phyloP scores from a whole-genome alignment of 2,113 vertebrate species.

The Sander lucioperca region DNA sequence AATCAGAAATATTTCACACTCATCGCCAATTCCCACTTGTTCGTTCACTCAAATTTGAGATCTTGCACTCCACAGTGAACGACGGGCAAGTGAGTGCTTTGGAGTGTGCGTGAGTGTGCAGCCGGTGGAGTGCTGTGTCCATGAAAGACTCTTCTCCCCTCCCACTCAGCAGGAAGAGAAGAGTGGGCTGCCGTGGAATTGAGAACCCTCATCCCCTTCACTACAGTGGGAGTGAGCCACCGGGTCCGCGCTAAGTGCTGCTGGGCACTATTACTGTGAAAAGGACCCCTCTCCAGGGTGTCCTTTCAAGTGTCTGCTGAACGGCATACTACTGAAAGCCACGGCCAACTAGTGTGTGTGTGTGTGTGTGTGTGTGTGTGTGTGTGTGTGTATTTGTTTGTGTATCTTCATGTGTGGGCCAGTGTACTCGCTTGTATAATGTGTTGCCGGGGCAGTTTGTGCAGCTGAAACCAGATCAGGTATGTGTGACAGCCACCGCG shows the following conservation, averaged over 20 bases:
- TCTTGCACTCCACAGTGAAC: slow-evolving; percentile 67
- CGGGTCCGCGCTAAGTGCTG: slow-evolving; percentile 78
- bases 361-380: slow-evolving; percentile 43
- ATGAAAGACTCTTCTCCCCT: slow-evolving; percentile 78
- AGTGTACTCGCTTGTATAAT: slow-evolving; percentile 69
- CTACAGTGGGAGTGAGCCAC: slow-evolving; percentile 73
- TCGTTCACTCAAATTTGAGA: slow-evolving; percentile 72
- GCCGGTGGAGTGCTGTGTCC: slow-evolving; percentile 76
- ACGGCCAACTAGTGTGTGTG: slow-evolving; percentile 58
- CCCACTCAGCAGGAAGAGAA: slow-evolving; percentile 63
- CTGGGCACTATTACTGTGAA: slow-evolving; percentile 81
- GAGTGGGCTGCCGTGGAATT: slow-evolving; percentile 76
- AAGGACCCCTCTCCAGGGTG: slow-evolving; percentile 82
- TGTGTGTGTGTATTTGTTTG: slow-evolving; percentile 38
- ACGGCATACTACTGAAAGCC: slow-evolving; percentile 74
- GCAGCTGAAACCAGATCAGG: slow-evolving; percentile 76
- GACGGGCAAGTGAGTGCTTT: slow-evolving; percentile 70
- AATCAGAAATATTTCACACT: slow-evolving; percentile 76
- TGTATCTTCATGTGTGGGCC: slow-evolving; percentile 58
- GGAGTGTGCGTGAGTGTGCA: slow-evolving; percentile 70
- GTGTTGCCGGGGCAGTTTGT: slow-evolving; percentile 77
- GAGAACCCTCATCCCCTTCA: slow-evolving; percentile 79
- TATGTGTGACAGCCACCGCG: slow-evolving; percentile 77
- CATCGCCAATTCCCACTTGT: slow-evolving; percentile 68
- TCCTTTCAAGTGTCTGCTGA: slow-evolving; percentile 81